phyloP scores from a whole-genome alignment of 2,888 invertebrate species.

The Lepas anatifera region DNA sequence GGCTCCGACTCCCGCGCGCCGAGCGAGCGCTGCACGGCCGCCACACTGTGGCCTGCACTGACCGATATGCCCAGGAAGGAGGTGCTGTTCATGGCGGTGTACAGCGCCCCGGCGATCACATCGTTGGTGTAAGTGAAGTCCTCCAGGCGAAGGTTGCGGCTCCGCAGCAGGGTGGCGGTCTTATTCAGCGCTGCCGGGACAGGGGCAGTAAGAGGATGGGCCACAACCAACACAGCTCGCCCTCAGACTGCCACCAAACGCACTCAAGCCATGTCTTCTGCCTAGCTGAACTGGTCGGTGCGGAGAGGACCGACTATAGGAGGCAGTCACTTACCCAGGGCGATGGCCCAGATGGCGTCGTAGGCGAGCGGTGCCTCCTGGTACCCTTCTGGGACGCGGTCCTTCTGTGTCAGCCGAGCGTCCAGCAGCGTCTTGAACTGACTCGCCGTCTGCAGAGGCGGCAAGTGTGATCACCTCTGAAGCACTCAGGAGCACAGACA shows the following conservation, averaged over 20 bases:
- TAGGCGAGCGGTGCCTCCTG: slow-evolving; percentile 97
- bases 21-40: too few relatives aligned
- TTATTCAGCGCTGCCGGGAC: slow-evolving; percentile 88
- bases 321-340: slow-evolving; percentile 41
- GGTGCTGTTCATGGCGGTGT: slow-evolving; percentile 95
- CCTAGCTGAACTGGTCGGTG: too few relatives aligned
- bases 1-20: too few relatives aligned
- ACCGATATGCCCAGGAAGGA: slow-evolving; percentile 96
- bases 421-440: slow-evolving; percentile 79
- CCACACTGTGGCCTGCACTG: slow-evolving; percentile 46
- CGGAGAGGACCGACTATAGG: too few relatives aligned
- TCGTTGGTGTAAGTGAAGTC: slow-evolving; percentile 94
- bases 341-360: slow-evolving; percentile 98
- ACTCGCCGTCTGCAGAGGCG: slow-evolving; percentile 53
- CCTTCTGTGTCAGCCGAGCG: slow-evolving; percentile 62
- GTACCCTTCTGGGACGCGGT: slow-evolving; percentile 82
- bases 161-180: slow-evolving; percentile 76
- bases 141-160: slow-evolving; percentile 69
- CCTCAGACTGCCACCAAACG: too few relatives aligned
- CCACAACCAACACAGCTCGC: too few relatives aligned
- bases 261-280: too few relatives aligned
- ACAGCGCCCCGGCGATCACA: slow-evolving; percentile 88
- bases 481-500: too few relatives aligned
- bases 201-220: too few relatives aligned
- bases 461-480: too few relatives aligned